A percentile compares a stretch with the other conserved stretches of the same genome.
phyloP scores from a whole-genome alignment of 2,797 vertebrate genomes.

The Fistularia commersonii region DNA sequence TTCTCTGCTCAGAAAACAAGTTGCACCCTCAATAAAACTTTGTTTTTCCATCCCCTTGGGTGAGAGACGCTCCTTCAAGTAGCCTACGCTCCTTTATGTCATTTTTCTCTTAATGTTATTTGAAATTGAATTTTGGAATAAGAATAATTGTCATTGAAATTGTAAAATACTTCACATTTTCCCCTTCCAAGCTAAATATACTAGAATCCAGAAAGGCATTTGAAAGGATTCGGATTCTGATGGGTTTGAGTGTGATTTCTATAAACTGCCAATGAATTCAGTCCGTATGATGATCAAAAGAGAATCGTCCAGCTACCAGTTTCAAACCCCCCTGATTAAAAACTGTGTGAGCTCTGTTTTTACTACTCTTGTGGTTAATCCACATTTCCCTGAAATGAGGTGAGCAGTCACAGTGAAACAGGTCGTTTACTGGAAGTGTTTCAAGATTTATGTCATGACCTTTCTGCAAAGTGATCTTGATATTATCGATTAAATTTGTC shows the following conservation, averaged over 20 bases:
- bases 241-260: neutral
- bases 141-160: too few relatives aligned
- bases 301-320: slow-evolving; percentile 7
- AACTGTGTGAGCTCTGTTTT: slow-evolving; percentile 13
- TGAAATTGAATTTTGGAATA: too few relatives aligned
- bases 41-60: too few relatives aligned
- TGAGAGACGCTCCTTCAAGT: too few relatives aligned
- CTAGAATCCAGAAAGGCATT: neutral
- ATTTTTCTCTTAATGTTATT: too few relatives aligned
- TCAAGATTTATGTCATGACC: slow-evolving; percentile 17
- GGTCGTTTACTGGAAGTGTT: slow-evolving; percentile 30
- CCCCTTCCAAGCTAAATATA: neutral
- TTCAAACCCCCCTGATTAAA: slow-evolving; percentile 5
- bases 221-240: neutral
- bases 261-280: neutral
- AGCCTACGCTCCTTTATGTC: too few relatives aligned
- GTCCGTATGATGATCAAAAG: neutral
- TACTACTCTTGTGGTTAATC: slow-evolving; percentile 15
- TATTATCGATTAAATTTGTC: too few relatives aligned
- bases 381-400: slow-evolving; percentile 28
- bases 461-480: slow-evolving; percentile 31
- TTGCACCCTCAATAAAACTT: too few relatives aligned
- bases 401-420: slow-evolving; percentile 22
- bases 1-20: too few relatives aligned
- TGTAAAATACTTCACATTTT: neutral